Base-by-base conservation (phyloP, 2,797 vertebrate genomes). In the Hirundo rustica region DNA sequence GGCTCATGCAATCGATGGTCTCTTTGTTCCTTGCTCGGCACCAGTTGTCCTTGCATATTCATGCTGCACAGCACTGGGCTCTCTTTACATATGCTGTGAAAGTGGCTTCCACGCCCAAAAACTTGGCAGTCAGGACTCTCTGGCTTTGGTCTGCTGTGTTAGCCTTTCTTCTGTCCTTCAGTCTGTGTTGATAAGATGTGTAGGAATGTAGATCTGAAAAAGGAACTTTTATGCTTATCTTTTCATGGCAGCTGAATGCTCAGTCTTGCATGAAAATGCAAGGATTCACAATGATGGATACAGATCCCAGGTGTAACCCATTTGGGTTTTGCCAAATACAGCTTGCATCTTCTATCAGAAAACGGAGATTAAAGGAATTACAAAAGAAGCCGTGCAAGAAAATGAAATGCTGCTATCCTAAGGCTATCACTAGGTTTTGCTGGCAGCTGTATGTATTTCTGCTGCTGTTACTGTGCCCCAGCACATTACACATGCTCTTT, bases 21-120 rank as follows among this genome's bases (percentile, higher is more conserved):
- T 89, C 58, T 85, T 93, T 91, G 54, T 96, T 91, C 65, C 51
- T 80, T 70, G 72, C 55, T 87, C 72, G 76, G 67, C 40, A 75
- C n/a, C 3, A 6, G 54, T n/a, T 93, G 61, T 0, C 20, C 18
- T 79, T 72, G 36, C 48, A 17, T 79, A 64, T 93, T 91, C 64
- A 64, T 71, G 34, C 45, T 34, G 64, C 44, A 16, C 16, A n/a
- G 67, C 48, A 27, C 26, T 3, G 2, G n/a, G 40, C n/a, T 88
- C 27, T 45, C 55, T 85, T 74, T 55, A 40, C 27, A 9, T 22
- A 12, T 0, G 0, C 71, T 53, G 26, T 60, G 67, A 12, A 42
- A 55, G 72, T 82, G 48, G 38, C 50, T 73, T 92, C 53, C 42
- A 3, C 7, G 5, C 70, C 85, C 32, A 60, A 26, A 87, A 66